Evolutionary conservation across 2,888 invertebrate species (phyloP), one percentile per base, ranked within the genome.

Genomic region (Coremacera marginata): DNA sequence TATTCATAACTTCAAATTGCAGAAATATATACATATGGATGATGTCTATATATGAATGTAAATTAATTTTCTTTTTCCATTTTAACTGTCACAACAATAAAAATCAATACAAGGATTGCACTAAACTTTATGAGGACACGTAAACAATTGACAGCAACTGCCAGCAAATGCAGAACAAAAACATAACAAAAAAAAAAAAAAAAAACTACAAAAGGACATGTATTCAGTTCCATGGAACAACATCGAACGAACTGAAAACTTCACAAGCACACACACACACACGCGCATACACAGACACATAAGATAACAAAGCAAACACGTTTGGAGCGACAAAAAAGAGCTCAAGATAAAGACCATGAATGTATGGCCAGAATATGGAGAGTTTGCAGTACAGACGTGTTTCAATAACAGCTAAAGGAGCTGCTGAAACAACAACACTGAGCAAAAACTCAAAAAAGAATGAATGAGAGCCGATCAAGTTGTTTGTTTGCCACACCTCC

Each of bases 391-490:
- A 37, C 11, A 44, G 44, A 44, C 14, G 14, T 44, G 44, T 44
- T 44, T 44, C 44, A 44, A 44, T 11, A 44, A 14, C 44, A 44
- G 44, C 44, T 44, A 44, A 44, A 44, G 44, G 44, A 44, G 44
- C 22, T 55, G 3, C 19, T 19, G 4, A 55, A 55, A 55, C 22
- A 55, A 55, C n/a, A 55, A 55, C 55, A 55, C 1, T 3, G 5
- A 14, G 19, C 8, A 34, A 14, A 34, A 34, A 44, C 37, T 37
- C 67, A 31, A 44, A 44, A 44, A 67, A 67, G 49, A 67, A 67
- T 67, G 67, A 67, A 67, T 67, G 67, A 67, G 37, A n/a, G 7
- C 67, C 7, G 22, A 25, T 44, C 67, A 67, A 67, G 67, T 67
- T 67, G 31, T 31, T 27, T 16, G 31, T 19, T 49, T 27, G 8